Conservation (phyloP, 1,140 invertebrate genomes). For the Leptinotarsa defecta region DNA sequence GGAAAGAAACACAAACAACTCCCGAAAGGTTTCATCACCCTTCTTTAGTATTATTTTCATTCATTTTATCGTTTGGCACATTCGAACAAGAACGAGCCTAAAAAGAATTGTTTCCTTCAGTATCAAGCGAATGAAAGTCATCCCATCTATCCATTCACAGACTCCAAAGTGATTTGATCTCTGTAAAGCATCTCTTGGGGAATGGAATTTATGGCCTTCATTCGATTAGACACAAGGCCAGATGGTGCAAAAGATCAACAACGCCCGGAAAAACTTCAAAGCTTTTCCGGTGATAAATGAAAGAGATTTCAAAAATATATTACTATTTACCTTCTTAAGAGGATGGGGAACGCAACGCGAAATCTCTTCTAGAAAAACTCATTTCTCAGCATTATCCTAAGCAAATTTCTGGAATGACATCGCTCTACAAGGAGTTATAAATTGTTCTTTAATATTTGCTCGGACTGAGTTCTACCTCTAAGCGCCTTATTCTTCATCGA, state of each 20-base stretch:
- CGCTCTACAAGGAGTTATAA: conserved; percentile 17
- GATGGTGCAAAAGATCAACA: conserved; percentile 8
- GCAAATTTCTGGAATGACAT: neutral
- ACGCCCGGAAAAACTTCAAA: conserved; percentile 2
- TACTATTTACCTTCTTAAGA: neutral
- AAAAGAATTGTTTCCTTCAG: too few relatives aligned
- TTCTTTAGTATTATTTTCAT: too few relatives aligned
- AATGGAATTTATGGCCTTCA: conserved; percentile 4
- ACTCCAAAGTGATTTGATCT: too few relatives aligned
- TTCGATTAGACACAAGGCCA: neutral
- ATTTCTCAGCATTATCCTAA: conserved; percentile 4
- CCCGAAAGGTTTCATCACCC: too few relatives aligned
- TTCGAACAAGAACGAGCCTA: too few relatives aligned
- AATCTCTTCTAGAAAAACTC: neutral
- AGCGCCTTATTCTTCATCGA: conserved; percentile 38
- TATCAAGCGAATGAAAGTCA: too few relatives aligned
- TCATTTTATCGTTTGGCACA: too few relatives aligned
- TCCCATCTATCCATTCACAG: too few relatives aligned
- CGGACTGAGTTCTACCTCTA: conserved; percentile 27
- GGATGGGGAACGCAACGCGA: neutral
- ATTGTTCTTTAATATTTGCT: conserved; percentile 27
- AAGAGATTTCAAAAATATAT: neutral
- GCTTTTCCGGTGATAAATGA: neutral
- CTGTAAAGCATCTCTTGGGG: too few relatives aligned
- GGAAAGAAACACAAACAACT: too few relatives aligned